Conservation (phyloP, 2,797 vertebrate species). For the Pempheris klunzingeri region DNA sequence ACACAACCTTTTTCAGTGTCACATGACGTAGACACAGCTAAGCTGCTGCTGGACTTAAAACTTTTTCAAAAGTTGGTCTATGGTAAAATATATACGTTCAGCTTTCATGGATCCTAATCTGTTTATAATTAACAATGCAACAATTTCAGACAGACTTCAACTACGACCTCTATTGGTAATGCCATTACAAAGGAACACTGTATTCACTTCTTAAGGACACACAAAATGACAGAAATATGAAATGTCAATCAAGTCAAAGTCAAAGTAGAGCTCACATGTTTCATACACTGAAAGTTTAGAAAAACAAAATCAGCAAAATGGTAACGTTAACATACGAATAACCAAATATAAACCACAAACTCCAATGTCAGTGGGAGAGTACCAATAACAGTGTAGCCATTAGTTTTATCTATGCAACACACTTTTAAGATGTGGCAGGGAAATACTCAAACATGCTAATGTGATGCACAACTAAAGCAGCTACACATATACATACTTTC, state of each 20-base stretch:
- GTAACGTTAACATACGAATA: neutral
- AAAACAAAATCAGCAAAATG: neutral
- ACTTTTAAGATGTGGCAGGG: neutral
- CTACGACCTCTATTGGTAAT: slow-evolving; percentile 34
- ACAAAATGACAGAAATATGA: neutral
- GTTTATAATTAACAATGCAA: slow-evolving; percentile 64
- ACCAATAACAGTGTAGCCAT: neutral
- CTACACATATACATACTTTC: slow-evolving; percentile 11
- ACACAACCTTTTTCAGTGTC: slow-evolving; percentile 27
- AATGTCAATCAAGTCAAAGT: neutral
- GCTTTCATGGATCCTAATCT: slow-evolving; percentile 64
- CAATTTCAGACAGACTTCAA: slow-evolving; percentile 55
- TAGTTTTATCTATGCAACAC: slow-evolving; percentile 1
- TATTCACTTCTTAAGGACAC: slow-evolving; percentile 29
- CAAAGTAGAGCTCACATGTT: slow-evolving; percentile 9
- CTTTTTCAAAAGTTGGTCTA: slow-evolving; percentile 39
- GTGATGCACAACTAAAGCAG: neutral
- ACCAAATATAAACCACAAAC: neutral
- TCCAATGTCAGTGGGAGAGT: neutral
- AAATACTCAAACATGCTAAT: neutral
- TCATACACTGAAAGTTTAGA: too few species aligned
- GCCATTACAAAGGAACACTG: slow-evolving; percentile 53
- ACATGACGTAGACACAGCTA: slow-evolving; percentile 27
- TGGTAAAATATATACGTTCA: slow-evolving; percentile 47
- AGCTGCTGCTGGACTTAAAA: slow-evolving; percentile 38